A percentile compares a stretch with the other conserved stretches of the same genome.
Conservation (phyloP, 2,888 invertebrate species). For the Allophyes oxyacanthae region DNA sequence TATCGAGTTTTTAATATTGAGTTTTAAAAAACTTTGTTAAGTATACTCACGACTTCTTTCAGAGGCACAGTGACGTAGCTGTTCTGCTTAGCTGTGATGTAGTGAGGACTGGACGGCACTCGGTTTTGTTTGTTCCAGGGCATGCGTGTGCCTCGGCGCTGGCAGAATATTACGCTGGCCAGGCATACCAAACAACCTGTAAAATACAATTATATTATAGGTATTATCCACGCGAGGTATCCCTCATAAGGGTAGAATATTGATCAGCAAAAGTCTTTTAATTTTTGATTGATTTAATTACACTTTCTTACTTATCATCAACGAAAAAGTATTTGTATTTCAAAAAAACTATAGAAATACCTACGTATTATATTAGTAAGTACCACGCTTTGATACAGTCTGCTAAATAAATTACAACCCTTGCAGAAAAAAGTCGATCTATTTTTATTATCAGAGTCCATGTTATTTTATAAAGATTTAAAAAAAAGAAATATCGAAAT, state of each 20-base stretch:
- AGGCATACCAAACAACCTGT: conserved; percentile 87
- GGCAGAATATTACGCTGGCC: conserved; percentile 82
- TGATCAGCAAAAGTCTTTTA: too few species aligned
- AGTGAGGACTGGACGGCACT: conserved; percentile 94
- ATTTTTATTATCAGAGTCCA: too few species aligned
- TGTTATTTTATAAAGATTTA: too few species aligned
- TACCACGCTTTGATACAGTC: too few species aligned
- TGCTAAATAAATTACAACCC: too few species aligned
- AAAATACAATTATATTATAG: conserved; percentile 42
- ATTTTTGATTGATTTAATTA: too few species aligned
- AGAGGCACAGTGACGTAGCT: conserved; percentile 95
- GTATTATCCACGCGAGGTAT: neutral
- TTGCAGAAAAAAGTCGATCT: too few species aligned
- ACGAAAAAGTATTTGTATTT: too few species aligned
- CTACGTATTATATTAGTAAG: too few species aligned
- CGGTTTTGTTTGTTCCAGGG: conserved; percentile 85
- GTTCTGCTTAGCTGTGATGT: conserved; percentile 94
- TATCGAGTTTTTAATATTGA: neutral
- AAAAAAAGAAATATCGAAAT: neutral
- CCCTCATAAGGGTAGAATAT: too few species aligned
- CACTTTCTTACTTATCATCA: too few species aligned
- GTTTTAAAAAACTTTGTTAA: neutral
- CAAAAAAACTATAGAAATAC: too few species aligned
- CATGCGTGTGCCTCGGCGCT: conserved; percentile 80
- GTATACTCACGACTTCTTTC: conserved; percentile 91